Evolutionary conservation across 2,113 vertebrate genomes (phyloP).

Genomic region (Notechis scutatus): DNA sequence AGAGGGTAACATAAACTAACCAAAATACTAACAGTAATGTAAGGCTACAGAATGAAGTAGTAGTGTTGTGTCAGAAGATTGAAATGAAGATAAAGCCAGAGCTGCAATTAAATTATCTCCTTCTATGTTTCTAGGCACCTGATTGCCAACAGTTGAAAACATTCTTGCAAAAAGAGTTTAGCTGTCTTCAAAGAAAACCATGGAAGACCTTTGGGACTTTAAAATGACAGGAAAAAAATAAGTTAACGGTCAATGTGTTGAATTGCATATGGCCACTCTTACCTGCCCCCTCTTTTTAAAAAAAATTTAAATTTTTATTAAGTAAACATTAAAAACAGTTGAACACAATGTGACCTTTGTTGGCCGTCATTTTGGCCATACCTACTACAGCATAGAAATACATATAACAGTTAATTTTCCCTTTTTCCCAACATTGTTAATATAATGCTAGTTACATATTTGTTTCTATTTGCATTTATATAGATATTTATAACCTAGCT

Average conservation of each 20-base stretch:
- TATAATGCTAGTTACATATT: no score
- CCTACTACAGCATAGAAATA: no score
- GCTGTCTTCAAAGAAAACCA: background rate
- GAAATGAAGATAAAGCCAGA: background rate
- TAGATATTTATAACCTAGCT: no score
- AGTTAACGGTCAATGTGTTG: background rate
- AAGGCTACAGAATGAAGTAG: background rate
- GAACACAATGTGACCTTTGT: no score
- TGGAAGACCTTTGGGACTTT: no score
- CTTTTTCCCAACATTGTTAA: no score
- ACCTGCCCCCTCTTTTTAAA: slow-evolving; percentile 77
- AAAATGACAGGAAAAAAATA: background rate
- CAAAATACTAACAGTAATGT: background rate
- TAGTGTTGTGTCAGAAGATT: background rate
- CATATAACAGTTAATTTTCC: no score
- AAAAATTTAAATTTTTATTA: no score
- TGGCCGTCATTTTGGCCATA: no score
- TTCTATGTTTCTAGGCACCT: background rate
- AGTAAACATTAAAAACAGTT: no score
- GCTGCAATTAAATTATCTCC: background rate
- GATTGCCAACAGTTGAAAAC: background rate
- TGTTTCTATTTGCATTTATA: no score
- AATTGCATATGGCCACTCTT: slow-evolving; percentile 17
- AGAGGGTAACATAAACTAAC: background rate
- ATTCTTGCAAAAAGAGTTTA: background rate